phyloP scores from a whole-genome alignment of 2,113 vertebrate genomes.

The Nerophis lumbriciformis region DNA sequence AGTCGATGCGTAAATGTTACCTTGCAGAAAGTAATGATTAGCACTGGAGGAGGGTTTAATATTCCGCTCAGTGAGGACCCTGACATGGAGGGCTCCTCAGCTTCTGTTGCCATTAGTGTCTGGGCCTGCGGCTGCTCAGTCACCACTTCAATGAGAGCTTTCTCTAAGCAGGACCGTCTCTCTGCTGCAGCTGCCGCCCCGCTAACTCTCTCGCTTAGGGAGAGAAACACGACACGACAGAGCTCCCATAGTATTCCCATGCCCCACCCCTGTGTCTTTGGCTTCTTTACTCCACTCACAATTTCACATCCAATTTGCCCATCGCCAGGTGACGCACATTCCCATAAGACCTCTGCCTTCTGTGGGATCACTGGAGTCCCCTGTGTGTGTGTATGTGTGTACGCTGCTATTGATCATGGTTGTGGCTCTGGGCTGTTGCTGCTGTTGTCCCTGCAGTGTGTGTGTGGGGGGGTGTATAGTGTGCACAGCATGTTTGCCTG shows the following conservation, averaged over 20 bases:
- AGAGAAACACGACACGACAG: conserved; percentile 54
- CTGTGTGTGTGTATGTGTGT: conserved; percentile 27
- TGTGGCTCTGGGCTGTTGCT: conserved; percentile 43
- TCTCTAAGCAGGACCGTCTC: conserved; percentile 43
- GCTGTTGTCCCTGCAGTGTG: conserved; percentile 58
- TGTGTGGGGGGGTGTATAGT: conserved; percentile 33
- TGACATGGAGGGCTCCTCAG: conserved; percentile 52
- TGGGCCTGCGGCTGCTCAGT: conserved; percentile 46
- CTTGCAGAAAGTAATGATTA: conserved; percentile 65
- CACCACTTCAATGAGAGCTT: conserved; percentile 51
- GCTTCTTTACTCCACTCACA: conserved; percentile 31
- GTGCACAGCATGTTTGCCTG: conserved; percentile 8
- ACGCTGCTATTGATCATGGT: conserved; percentile 51
- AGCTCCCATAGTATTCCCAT: conserved; percentile 40
- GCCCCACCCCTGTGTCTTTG: conserved; percentile 25
- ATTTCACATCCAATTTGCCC: conserved; percentile 62
- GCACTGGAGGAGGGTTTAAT: conserved; percentile 49
- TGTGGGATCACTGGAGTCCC: conserved; percentile 44
- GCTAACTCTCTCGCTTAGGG: conserved; percentile 44
- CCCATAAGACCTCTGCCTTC: conserved; percentile 48
- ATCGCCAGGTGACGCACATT: conserved; percentile 43
- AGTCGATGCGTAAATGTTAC: conserved; percentile 45
- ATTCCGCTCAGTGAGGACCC: conserved; percentile 45
- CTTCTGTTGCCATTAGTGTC: conserved; percentile 64
- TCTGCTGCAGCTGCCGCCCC: conserved; percentile 51